These are phyloP conservation scores for Nyctibius grandis DNA, from an alignment of 2,797 vertebrate genomes.

Conservation along the genomic window DNA sequence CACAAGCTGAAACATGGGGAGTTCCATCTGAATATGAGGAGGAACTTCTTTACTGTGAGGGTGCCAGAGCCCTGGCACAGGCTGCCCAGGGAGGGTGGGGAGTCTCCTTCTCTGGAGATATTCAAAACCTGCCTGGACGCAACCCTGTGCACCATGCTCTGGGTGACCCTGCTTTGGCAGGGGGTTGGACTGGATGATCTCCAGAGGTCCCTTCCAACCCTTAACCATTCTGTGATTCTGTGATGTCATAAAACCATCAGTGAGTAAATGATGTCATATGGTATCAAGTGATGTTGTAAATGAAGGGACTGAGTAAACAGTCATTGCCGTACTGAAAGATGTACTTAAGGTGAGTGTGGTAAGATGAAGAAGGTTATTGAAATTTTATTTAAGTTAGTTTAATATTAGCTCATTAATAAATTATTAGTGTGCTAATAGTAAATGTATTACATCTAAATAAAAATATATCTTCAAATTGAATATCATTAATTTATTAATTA, in stretches of 20 bases:
- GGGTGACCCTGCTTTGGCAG: no score
- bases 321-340: background rate
- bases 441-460: background rate
- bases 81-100: no score
- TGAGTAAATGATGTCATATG: background rate
- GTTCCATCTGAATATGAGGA: no score
- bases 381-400: background rate
- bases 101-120: no score
- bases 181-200: no score
- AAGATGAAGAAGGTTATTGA: background rate
- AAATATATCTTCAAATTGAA: background rate
- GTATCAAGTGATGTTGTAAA: background rate
- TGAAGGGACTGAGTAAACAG: background rate
- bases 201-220: no score
- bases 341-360: rapidly evolving
- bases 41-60: no score
- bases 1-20: no score
- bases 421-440: background rate
- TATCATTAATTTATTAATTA: background rate
- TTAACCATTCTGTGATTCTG: no score
- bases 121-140: no score
- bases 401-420: background rate
- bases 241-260: background rate
- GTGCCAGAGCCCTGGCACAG: no score
- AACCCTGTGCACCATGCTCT: no score